Evolutionary conservation across 2,113 vertebrate species (phyloP), one percentile per base, ranked within the genome.

Genomic region (Osmerus mordax): DNA sequence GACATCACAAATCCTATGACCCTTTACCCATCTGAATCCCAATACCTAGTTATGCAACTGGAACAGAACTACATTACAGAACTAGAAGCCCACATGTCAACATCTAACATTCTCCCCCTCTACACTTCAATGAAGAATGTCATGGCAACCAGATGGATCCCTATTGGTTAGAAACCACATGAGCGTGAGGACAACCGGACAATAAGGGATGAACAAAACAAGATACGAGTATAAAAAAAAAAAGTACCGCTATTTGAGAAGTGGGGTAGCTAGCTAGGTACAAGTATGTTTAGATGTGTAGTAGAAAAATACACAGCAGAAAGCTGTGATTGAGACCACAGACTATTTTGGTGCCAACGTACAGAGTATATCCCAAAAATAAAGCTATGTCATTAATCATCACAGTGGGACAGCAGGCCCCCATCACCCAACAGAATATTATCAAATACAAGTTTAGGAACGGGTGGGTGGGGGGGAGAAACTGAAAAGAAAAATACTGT

Each of bases 391-490:
- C 90, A 90, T 89, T 88, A 90, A 92, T 94, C 90, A 88, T 91
- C 67, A 75, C 91, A 93, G 92, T 92, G 84, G 76, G 91, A 87
- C 87, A 92, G 92, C 89, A 89, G 84, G 90, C 68, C 51, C 83
- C 86, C 71, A 67, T 90, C 88, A 91, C 85, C 86, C 84, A 82
- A 91, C 89, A 91, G 83, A 91, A 91, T 53, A 89, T 89, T 89
- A 92, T 93, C 89, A 91, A 91, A 92, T 88, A 92, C 91, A 92
- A 86, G 89, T 92, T 84, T 83, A 91, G 90, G 92, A 92, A 86
- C 90, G 86, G 89, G 13, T 14, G 12, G 84, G 91, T 90, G 7
- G 25, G 83, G 91, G 91, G 92, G 90, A 91, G 90, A 90, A 91
- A 92, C 94, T 93, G 51, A 92, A 87, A 92, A 89, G 88, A 87